phyloP scores from a whole-genome alignment of 2,113 vertebrate species.

The Nibea albiflora region DNA sequence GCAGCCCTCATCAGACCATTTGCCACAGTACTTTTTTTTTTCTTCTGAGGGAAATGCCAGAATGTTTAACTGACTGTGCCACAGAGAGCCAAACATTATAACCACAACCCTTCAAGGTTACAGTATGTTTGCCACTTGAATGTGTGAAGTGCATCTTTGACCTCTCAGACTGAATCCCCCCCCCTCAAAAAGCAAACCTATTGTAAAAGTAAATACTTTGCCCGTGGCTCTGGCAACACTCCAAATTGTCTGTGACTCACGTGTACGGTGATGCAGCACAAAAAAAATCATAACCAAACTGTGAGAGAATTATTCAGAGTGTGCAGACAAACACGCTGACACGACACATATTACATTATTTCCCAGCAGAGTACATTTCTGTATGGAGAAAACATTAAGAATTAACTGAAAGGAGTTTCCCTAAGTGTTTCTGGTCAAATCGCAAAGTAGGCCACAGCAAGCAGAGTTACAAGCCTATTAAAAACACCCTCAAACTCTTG shows the following conservation, averaged over 20 bases:
- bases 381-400: conserved; percentile 58
- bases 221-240: conserved; percentile 4
- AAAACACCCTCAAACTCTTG: conserved; percentile 30
- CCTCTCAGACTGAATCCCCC: neutral
- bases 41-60: conserved; percentile 69
- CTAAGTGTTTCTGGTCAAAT: conserved; percentile 24
- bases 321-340: conserved; percentile 49
- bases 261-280: conserved; percentile 22
- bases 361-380: conserved; percentile 61
- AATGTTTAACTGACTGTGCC: conserved; percentile 49
- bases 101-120: conserved; percentile 16
- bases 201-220: conserved; percentile 32
- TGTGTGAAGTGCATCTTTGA: neutral
- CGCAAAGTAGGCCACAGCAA: conserved; percentile 10
- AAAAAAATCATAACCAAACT: conserved; percentile 30
- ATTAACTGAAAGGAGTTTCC: conserved; percentile 50
- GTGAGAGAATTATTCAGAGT: conserved; percentile 68
- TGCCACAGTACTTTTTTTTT: conserved; percentile 45
- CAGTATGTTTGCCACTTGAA: conserved; percentile 3
- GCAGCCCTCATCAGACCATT: conserved; percentile 55
- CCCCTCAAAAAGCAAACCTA: neutral
- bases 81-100: conserved; percentile 37
- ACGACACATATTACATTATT: conserved; percentile 44
- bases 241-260: conserved; percentile 39
- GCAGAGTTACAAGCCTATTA: conserved; percentile 44